Base-by-base conservation (phyloP, 1,140 invertebrate genomes). In the Bacillus rossius region DNA sequence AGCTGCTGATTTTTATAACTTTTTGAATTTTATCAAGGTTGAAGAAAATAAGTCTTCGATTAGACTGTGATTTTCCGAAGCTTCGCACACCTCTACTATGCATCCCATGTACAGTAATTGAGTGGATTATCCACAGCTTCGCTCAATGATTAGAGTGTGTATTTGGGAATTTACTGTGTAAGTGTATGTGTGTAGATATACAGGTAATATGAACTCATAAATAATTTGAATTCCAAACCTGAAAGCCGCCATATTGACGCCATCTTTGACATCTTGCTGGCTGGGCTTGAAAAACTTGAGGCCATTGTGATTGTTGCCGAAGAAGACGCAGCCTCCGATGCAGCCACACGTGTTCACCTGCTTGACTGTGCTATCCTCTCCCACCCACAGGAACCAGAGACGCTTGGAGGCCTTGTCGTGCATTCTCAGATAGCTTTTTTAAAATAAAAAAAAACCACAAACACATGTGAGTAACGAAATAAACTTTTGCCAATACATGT, bases 301-400 rank as follows among this genome's bases (percentile, higher is more conserved):
- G 1, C 94, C 94, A 71, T 95, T 95, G 65, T 79, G 79, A 71
- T 94, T 94, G 43, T 80, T 87, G 3, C 94, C 95, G 73, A 99
- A 99, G 75, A 99, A 99, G 14, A 79, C 77, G 70, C 93, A 98
- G 0, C 94, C 94, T 2, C 96, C 96, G 41, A 91, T 87, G 75
- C 97, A 99, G 0, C 94, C 96, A 74, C 97, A 99, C 63, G 88
- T 89, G n/a, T 81, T 80, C 7, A 77, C 66, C n/a, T 81, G 77
- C 7, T 79, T 77, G 53, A 66, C 75, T 59, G 64, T 77, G 5
- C 71, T 76, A 13, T 37, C 47, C 66, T 88, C 84, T 61, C 77
- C 79, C 1, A 86, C 83, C 95, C 96, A 99, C 1, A 99, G 73
- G 70, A 99, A 98, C 92, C 94, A 96, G 8, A 99, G 76, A 59